These are phyloP conservation scores for Idaea straminata DNA, from an alignment of 2,888 invertebrate species.

Conservation along the genomic window DNA sequence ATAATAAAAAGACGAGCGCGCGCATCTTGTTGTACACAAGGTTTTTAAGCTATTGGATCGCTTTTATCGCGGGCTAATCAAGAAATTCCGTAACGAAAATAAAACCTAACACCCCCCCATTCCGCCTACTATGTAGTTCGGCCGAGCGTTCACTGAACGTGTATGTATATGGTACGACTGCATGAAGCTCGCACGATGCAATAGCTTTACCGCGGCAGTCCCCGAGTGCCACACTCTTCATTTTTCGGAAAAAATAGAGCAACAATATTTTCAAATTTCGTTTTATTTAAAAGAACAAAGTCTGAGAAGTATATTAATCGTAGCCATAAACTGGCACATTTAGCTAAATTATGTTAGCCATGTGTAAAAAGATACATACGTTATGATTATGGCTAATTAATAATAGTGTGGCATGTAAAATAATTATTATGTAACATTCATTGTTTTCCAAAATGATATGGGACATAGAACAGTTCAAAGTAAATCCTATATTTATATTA, in stretches of 20 bases:
- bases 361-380: constrained; percentile 63
- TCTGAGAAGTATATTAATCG: constrained; percentile 49
- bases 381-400: neutral
- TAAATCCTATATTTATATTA: neutral
- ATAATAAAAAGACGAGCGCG: too few relatives aligned
- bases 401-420: constrained; percentile 3
- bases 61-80: too few relatives aligned
- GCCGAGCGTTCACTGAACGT: too few relatives aligned
- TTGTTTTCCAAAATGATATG: neutral
- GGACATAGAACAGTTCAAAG: neutral
- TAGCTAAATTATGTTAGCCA: constrained; percentile 43
- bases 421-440: neutral
- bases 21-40: too few relatives aligned
- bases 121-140: too few relatives aligned
- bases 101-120: too few relatives aligned
- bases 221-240: too few relatives aligned
- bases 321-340: constrained; percentile 66
- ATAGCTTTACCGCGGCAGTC: too few relatives aligned
- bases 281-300: constrained; percentile 57
- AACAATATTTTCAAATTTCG: constrained; percentile 42
- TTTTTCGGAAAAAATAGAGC: neutral
- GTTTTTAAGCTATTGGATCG: too few relatives aligned
- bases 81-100: too few relatives aligned
- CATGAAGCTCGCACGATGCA: too few relatives aligned
- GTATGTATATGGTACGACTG: too few relatives aligned